A percentile compares a stretch with the other conserved stretches of the same genome.
phyloP scores from a whole-genome alignment of 2,797 vertebrate genomes.

The Notolabrus celidotus region DNA sequence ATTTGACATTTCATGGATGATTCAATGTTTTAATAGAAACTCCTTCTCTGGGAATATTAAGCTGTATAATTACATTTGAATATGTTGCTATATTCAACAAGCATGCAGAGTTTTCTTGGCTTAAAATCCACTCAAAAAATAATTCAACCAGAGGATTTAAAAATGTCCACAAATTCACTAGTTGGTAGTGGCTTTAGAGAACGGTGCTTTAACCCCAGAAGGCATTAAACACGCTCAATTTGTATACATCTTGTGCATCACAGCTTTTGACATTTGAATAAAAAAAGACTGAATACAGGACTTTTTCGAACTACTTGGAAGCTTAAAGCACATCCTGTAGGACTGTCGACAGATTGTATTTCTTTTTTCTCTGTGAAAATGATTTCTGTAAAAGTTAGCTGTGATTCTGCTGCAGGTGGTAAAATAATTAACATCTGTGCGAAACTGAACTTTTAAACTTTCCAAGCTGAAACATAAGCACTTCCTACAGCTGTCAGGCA shows the following conservation, averaged over 20 bases:
- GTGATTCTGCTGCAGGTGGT: slow-evolving; percentile 14
- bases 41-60: too few relatives aligned
- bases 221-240: neutral
- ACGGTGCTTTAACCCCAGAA: neutral
- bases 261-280: too few relatives aligned
- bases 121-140: neutral
- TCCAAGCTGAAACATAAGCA: slow-evolving; percentile 23
- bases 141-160: neutral
- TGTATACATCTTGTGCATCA: too few relatives aligned
- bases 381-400: slow-evolving; percentile 1
- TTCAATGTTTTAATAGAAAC: too few relatives aligned
- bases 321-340: neutral
- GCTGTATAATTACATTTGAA: too few relatives aligned
- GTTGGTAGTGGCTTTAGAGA: neutral
- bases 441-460: slow-evolving; percentile 10
- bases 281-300: too few relatives aligned
- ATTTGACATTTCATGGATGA: too few relatives aligned
- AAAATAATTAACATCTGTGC: slow-evolving; percentile 22
- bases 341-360: neutral
- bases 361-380: neutral
- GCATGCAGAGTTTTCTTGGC: neutral
- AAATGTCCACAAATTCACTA: neutral
- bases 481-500: slow-evolving; percentile 21
- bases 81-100: neutral
- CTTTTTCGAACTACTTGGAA: neutral